Evolutionary conservation across 2,113 vertebrate genomes (phyloP), one percentile per base, ranked within the genome.

Genomic region (Illadopsis cleaveri): DNA sequence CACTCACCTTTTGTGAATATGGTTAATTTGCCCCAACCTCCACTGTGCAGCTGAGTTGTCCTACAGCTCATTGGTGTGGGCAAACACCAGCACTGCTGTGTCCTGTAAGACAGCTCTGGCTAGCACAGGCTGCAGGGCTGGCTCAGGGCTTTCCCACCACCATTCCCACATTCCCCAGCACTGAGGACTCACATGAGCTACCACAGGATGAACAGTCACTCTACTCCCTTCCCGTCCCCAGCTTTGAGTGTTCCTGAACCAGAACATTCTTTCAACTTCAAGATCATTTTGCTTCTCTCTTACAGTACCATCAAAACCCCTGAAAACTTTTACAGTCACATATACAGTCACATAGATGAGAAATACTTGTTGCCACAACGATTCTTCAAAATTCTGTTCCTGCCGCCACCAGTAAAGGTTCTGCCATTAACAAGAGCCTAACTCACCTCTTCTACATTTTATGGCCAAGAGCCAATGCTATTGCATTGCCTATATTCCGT

Each of bases 181-280:
- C 0, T 23, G 31, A 72, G 15, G 31, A 51, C 12, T 21, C 30
- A 50, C 35, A 37, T 0, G 1, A 86, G 44, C 35, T 11, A 38
- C 11, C 12, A 58, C 20, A 45, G 25, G 15, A 56, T 73, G 62
- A 79, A 56, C 5, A 61, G 28, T 5, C 5, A 0, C n/a, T 58
- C 19, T 16, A 0, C n/a, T 58, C 19, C 14, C 12, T 2, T 57
- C 31, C 24, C 15, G 15, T 37, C 22, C 18, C 2, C 1, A 37
- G 12, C 31, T 80, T 53, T 61, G 13, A 2, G 8, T 47, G 2
- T 18, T 31, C 31, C 85, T 42, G 31, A 76, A 57, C 31, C 40
- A 51, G 24, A 58, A 82, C 7, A 18, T 27, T 40, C 18, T 66
- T 83, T 45, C 22, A 23, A 25, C 53, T 72, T 94, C 66, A 71